Percentiles rank a stretch among this genome's conserved stretches.
Conservation (phyloP, 2,113 vertebrate genomes). For the Sardina pilchardus region DNA sequence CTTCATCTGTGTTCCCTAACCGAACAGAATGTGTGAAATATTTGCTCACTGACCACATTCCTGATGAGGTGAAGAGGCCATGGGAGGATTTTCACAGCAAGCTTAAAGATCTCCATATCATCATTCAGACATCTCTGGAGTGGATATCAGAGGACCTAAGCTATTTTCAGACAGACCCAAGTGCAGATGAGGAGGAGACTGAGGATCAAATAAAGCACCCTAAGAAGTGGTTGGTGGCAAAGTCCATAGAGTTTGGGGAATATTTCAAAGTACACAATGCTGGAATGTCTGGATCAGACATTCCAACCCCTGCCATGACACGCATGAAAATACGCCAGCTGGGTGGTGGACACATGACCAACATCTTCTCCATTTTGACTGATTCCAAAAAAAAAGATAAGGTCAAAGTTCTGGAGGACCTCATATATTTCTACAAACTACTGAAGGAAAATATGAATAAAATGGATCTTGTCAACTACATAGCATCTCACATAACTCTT, state of each 20-base stretch:
- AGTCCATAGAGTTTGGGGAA: slow-evolving; percentile 63
- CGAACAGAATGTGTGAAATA: slow-evolving; percentile 69
- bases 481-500: slow-evolving; percentile 69
- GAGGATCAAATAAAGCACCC: slow-evolving; percentile 61
- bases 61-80: slow-evolving; percentile 59
- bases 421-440: slow-evolving; percentile 71
- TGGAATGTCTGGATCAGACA: slow-evolving; percentile 27
- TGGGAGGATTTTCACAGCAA: slow-evolving; percentile 71
- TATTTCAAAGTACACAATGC: slow-evolving; percentile 61
- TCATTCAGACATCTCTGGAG: slow-evolving; percentile 72
- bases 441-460: slow-evolving; percentile 58
- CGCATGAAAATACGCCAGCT: slow-evolving; percentile 69
- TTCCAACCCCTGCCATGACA: slow-evolving; percentile 58
- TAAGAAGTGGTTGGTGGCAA: slow-evolving; percentile 68
- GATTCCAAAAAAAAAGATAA: slow-evolving; percentile 58
- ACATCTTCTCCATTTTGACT: slow-evolving; percentile 70
- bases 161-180: slow-evolving; percentile 79
- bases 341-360: slow-evolving; percentile 76
- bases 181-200: slow-evolving; percentile 56
- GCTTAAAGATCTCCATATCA: slow-evolving; percentile 68
- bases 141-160: slow-evolving; percentile 81
- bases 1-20: slow-evolving; percentile 62
- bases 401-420: slow-evolving; percentile 59
- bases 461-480: slow-evolving; percentile 71
- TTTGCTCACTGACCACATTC: slow-evolving; percentile 73